Percentiles rank a stretch among this genome's conserved stretches.
phyloP scores from a whole-genome alignment of 1,140 invertebrate species.

The Listronotus bonariensis region DNA sequence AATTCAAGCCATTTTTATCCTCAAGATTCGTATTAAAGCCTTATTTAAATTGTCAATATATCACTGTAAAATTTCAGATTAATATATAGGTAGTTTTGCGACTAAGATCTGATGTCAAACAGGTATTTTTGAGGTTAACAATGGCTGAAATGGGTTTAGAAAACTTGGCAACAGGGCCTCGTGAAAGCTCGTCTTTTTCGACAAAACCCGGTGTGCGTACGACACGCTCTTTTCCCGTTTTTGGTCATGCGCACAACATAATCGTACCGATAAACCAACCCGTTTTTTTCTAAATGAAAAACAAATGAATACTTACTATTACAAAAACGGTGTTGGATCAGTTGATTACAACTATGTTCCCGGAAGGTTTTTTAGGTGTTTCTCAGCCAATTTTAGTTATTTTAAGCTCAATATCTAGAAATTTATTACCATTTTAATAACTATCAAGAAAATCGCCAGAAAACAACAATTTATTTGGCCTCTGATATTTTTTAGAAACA shows the following conservation, averaged over 20 bases:
- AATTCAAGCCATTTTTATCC: neutral
- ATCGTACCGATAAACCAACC: conserved; percentile 34
- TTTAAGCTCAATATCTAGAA: no score
- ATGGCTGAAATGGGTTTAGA: neutral
- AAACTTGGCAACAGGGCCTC: neutral
- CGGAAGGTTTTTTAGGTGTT: conserved; percentile 17
- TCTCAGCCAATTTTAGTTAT: neutral
- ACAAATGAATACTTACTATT: neutral
- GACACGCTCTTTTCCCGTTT: conserved; percentile 39
- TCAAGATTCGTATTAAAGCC: neutral
- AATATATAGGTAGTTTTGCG: neutral
- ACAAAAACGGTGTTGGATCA: conserved; percentile 35
- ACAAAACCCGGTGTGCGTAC: conserved; percentile 35
- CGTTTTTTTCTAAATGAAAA: conserved; percentile 21
- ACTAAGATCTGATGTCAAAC: neutral
- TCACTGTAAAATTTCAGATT: neutral
- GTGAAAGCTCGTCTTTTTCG: conserved; percentile 32
- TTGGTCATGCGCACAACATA: conserved; percentile 38
- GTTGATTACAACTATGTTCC: conserved; percentile 35
- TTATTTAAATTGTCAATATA: no score
- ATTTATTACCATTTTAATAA: no score
- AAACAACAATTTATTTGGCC: neutral
- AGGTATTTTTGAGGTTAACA: neutral
- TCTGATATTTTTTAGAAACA: neutral
- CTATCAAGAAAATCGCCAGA: no score